Evolutionary conservation across 2,113 vertebrate genomes (phyloP).

Genomic region (Mohoua ochrocephala): DNA sequence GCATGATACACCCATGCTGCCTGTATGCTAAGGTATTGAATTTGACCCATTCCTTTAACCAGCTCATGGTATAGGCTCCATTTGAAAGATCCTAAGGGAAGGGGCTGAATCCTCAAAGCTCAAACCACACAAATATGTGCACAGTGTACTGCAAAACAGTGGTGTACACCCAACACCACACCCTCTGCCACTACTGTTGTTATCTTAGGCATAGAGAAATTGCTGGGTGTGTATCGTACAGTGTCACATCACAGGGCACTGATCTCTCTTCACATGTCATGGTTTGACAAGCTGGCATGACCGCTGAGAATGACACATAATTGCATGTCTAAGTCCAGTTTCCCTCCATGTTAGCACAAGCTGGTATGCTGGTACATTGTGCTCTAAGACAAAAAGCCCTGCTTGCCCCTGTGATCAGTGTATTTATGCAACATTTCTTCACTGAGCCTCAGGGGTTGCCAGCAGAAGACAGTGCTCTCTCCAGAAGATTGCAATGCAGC

Average conservation of each 20-base stretch:
- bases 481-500: not conserved
- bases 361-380: not conserved
- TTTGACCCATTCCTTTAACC: not conserved
- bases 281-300: not conserved
- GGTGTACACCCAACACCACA: not conserved
- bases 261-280: not conserved
- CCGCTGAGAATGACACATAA: not conserved
- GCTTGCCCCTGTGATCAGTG: not conserved
- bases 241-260: not conserved
- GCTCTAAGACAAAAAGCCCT: not conserved
- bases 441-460: not conserved
- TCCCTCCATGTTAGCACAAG: not conserved
- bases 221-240: not conserved
- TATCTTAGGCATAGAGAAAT: not conserved
- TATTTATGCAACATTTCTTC: not conserved
- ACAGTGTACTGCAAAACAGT: fast-evolving
- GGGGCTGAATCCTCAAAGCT: not conserved
- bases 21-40: fast-evolving
- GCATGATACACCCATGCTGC: not conserved
- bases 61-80: not conserved
- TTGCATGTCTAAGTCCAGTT: fast-evolving
- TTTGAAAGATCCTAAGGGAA: not conserved
- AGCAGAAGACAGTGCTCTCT: not conserved
- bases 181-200: not conserved
- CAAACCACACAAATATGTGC: not conserved